phyloP scores from a whole-genome alignment of 1,140 invertebrate genomes.

The Steinernema feltiae region DNA sequence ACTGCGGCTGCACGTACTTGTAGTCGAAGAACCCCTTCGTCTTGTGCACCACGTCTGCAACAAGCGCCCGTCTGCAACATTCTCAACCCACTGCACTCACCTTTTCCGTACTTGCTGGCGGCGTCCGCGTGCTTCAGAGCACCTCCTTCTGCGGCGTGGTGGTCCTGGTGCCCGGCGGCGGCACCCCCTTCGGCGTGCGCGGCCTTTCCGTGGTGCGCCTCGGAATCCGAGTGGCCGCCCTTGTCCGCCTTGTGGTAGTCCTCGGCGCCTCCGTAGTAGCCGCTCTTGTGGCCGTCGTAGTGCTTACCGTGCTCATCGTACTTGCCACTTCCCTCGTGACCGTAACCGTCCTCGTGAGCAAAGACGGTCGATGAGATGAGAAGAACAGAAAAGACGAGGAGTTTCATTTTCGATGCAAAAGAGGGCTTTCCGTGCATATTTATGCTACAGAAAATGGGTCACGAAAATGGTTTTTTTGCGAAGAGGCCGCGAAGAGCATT shows the following conservation, averaged over 20 bases:
- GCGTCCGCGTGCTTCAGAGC: not conserved
- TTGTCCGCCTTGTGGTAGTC: not conserved
- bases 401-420: constrained; percentile 1
- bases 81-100: not conserved
- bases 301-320: constrained; percentile 21
- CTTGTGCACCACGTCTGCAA: constrained; percentile 29
- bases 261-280: constrained; percentile 13
- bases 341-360: constrained; percentile 12
- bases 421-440: not conserved
- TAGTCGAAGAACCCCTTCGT: constrained; percentile 39
- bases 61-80: not conserved
- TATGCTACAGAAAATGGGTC: not conserved
- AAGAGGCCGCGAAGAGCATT: not conserved
- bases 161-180: constrained; percentile 10
- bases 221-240: not conserved
- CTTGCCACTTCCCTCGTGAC: constrained; percentile 2
- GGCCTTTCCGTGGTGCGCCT: constrained; percentile 2
- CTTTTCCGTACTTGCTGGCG: constrained; percentile 25
- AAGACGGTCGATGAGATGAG: not conserved
- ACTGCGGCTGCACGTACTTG: constrained; percentile 33
- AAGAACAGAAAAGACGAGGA: not conserved
- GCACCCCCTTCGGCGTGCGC: not conserved
- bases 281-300: constrained; percentile 6
- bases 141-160: not conserved
- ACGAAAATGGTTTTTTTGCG: not conserved